A percentile compares a stretch with the other conserved stretches of the same genome.
Conservation (phyloP, 2,113 vertebrate species). For the Oophaga pumilio region DNA sequence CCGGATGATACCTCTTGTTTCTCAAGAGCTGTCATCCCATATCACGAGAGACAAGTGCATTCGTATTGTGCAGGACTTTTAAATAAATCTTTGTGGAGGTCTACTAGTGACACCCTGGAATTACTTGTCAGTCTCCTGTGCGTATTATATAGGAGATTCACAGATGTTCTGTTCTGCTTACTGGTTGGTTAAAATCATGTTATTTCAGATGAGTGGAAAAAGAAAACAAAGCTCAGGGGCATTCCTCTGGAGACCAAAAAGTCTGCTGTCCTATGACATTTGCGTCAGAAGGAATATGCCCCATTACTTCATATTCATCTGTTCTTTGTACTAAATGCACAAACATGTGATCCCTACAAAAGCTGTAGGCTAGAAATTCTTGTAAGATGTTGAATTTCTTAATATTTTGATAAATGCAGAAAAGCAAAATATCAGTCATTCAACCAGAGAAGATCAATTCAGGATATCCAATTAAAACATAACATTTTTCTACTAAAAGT, state of each 20-base stretch:
- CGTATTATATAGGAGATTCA: conserved; percentile 22
- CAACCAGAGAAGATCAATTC: neutral
- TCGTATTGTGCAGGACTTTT: conserved; percentile 42
- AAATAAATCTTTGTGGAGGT: conserved; percentile 39
- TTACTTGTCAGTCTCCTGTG: conserved; percentile 42
- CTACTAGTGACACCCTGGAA: conserved; percentile 38
- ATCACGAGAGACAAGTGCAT: conserved; percentile 33
- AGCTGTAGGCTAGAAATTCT: neutral
- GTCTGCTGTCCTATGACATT: conserved; percentile 45
- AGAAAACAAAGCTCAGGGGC: conserved; percentile 34
- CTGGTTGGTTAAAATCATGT: conserved; percentile 37
- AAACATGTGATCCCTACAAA: conserved; percentile 9
- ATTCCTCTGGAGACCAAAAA: conserved; percentile 30
- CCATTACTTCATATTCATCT: conserved; percentile 28
- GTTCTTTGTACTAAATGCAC: conserved; percentile 26
- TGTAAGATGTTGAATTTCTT: neutral
- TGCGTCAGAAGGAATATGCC: conserved; percentile 25
- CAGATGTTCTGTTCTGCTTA: conserved; percentile 23
- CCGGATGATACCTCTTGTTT: conserved; percentile 25
- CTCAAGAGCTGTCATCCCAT: conserved; percentile 34
- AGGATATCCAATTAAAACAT: neutral
- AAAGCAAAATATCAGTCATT: neutral
- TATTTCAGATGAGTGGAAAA: conserved; percentile 44
- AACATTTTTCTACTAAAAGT: neutral
- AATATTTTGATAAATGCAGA: conserved; percentile 9